phyloP scores from a whole-genome alignment of 1,140 invertebrate genomes.

The Apocrypta bakeri region DNA sequence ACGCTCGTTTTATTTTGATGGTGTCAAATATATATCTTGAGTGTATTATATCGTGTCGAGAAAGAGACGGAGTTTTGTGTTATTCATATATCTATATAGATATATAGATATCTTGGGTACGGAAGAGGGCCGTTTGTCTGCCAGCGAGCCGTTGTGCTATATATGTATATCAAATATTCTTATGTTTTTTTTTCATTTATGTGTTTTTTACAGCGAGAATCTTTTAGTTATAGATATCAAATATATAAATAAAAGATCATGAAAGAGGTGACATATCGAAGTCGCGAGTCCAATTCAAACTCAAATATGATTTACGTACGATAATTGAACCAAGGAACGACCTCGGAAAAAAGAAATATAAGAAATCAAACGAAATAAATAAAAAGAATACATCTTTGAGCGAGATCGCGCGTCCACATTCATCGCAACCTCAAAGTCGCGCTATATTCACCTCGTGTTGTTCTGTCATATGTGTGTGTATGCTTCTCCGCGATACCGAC shows the following conservation, averaged over 20 bases:
- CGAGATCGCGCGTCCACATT: constrained; percentile 27
- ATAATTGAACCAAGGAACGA: neutral
- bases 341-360: neutral
- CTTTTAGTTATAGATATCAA: constrained; percentile 14
- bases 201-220: constrained; percentile 24
- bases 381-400: neutral
- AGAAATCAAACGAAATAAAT: neutral
- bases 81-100: neutral
- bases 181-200: neutral
- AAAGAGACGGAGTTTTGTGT: neutral
- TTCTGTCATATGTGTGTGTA: neutral
- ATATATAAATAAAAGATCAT: neutral
- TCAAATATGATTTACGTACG: no score
- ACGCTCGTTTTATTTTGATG: neutral
- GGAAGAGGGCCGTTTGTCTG: constrained; percentile 49
- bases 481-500: neutral
- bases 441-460: neutral
- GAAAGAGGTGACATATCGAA: neutral
- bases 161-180: neutral
- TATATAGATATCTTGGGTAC: constrained; percentile 30
- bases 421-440: constrained; percentile 11
- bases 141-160: constrained; percentile 42
- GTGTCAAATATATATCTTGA: neutral
- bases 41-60: neutral
- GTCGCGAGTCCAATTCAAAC: neutral